Conservation (phyloP, 2,888 invertebrate species). For the Drosophila mimetica region DNA sequence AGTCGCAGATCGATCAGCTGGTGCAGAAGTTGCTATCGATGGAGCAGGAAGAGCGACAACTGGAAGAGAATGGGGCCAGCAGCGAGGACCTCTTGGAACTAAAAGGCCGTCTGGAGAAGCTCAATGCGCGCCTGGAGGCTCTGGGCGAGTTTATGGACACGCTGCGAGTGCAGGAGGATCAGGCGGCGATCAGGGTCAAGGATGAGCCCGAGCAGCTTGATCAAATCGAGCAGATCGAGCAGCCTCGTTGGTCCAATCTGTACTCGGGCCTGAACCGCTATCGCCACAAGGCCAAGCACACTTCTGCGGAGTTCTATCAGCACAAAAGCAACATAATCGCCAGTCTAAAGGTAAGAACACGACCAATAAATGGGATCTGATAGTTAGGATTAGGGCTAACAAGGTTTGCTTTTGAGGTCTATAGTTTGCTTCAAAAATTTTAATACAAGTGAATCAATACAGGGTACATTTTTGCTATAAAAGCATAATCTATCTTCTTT, state of each 20-base stretch:
- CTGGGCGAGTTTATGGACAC: slow-evolving; percentile 20
- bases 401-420: not conserved
- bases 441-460: too few relatives aligned
- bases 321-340: slow-evolving; percentile 30
- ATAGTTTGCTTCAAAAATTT: too few relatives aligned
- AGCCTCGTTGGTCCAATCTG: slow-evolving; percentile 15
- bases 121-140: not conserved
- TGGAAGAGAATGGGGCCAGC: not conserved
- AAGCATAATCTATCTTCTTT: too few relatives aligned
- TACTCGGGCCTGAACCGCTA: slow-evolving; percentile 34
- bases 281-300: slow-evolving; percentile 20
- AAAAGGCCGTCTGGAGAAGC: not conserved
- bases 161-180: slow-evolving; percentile 15
- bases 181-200: not conserved
- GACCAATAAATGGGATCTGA: too few relatives aligned
- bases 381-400: too few relatives aligned
- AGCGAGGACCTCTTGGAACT: not conserved
- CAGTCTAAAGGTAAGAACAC: slow-evolving; percentile 28
- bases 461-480: too few relatives aligned
- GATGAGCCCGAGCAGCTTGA: not conserved
- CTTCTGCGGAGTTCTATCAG: slow-evolving; percentile 43
- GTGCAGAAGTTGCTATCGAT: slow-evolving; percentile 6
- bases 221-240: not conserved
- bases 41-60: slow-evolving; percentile 14
- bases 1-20: slow-evolving; percentile 16